phyloP scores from a whole-genome alignment of 2,797 vertebrate species.

The Dermochelys coriacea region DNA sequence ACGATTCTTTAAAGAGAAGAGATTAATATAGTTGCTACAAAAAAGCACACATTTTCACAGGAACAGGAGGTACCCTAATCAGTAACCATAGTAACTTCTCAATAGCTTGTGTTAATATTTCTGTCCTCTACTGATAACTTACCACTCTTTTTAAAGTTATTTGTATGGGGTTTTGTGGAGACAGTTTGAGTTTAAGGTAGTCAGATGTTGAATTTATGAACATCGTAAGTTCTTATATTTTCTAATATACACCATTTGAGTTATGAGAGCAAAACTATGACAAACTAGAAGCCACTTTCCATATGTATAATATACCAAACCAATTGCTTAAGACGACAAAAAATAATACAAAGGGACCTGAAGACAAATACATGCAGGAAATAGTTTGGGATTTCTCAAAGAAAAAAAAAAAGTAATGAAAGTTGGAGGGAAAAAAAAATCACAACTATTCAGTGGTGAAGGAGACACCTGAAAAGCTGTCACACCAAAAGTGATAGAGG shows the following conservation, averaged over 20 bases:
- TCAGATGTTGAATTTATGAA: constrained; percentile 5
- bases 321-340: background rate
- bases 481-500: background rate
- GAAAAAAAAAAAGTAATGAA: background rate
- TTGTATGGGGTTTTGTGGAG: background rate
- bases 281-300: background rate
- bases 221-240: background rate
- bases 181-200: background rate
- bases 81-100: constrained; percentile 69
- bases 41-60: constrained; percentile 45
- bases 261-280: background rate
- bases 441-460: background rate
- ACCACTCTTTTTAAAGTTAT: constrained; percentile 37
- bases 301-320: background rate
- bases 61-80: constrained; percentile 66
- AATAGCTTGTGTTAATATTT: constrained; percentile 54
- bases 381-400: background rate
- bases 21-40: constrained; percentile 63
- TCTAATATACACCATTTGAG: background rate
- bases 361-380: background rate
- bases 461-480: background rate
- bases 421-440: background rate
- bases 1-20: constrained; percentile 28
- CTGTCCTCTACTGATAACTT: constrained; percentile 42
- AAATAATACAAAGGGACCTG: background rate